phyloP scores from a whole-genome alignment of 1,140 invertebrate species.

The Bombus huntii region DNA sequence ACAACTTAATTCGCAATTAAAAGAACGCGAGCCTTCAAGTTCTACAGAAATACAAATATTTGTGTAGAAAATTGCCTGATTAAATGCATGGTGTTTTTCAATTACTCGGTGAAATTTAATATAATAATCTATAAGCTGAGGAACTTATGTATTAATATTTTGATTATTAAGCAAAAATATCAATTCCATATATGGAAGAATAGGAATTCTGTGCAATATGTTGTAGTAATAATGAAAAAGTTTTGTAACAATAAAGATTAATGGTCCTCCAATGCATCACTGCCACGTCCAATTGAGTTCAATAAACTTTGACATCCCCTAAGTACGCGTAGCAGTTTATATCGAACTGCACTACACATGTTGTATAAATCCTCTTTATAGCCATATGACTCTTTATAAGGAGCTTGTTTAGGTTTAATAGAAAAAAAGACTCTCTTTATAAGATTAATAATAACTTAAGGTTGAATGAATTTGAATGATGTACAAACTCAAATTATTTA shows the following conservation, averaged over 20 bases:
- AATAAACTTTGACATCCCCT: slow-evolving; percentile 2
- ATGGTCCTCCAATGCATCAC: not conserved
- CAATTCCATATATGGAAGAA: not conserved
- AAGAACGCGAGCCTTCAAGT: not conserved
- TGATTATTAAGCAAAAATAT: not conserved
- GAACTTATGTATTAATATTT: not conserved
- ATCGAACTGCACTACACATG: not conserved
- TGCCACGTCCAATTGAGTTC: slow-evolving; percentile 18
- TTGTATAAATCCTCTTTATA: not conserved
- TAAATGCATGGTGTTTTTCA: not conserved
- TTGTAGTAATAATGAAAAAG: not conserved
- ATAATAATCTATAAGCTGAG: not conserved
- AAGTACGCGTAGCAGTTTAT: not conserved
- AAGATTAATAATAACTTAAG: not conserved
- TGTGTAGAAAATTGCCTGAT: not conserved
- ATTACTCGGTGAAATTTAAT: not conserved
- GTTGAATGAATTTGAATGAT: not conserved
- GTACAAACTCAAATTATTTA: not conserved
- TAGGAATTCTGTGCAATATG: not conserved
- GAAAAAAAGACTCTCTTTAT: too few relatives aligned
- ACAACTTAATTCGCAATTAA: not conserved
- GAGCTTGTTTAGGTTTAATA: too few relatives aligned
- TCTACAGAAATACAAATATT: not conserved
- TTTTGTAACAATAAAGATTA: not conserved
- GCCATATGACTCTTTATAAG: too few relatives aligned